Conservation (phyloP, 1,140 invertebrate species). For the Euwallacea similis region DNA sequence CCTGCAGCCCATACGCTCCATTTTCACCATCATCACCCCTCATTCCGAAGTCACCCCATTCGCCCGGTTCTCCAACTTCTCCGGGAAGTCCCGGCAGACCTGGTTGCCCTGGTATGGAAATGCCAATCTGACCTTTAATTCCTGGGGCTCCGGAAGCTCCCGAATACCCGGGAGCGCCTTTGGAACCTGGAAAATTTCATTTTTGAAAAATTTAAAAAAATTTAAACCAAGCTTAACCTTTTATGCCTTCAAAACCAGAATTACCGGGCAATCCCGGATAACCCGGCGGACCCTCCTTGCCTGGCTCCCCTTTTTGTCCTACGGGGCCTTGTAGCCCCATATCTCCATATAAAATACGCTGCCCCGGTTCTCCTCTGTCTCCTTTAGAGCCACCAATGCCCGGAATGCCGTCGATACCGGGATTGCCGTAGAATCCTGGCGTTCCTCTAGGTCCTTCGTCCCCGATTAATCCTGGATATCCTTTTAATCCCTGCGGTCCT, state of each 20-base stretch:
- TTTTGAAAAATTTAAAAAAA: neutral
- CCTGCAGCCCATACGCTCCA: conserved; percentile 58
- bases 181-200: conserved; percentile 53
- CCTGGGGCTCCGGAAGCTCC: conserved; percentile 71
- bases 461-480: conserved; percentile 64
- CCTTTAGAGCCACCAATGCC: conserved; percentile 63
- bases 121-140: conserved; percentile 54
- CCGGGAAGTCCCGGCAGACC: conserved; percentile 58
- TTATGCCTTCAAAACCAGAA: conserved; percentile 61
- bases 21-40: conserved; percentile 63
- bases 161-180: conserved; percentile 63
- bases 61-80: conserved; percentile 61
- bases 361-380: conserved; percentile 57
- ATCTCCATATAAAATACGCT: conserved; percentile 56
- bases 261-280: conserved; percentile 57
- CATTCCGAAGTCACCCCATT: conserved; percentile 65
- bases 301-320: conserved; percentile 62
- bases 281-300: conserved; percentile 57
- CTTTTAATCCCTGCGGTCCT: conserved; percentile 66
- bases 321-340: conserved; percentile 59
- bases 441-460: conserved; percentile 62
- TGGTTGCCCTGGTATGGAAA: conserved; percentile 56
- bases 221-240: conserved; percentile 49
- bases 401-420: conserved; percentile 63
- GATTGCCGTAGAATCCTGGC: conserved; percentile 53